These are phyloP conservation scores for Aphidius gifuensis DNA, from an alignment of 1,140 invertebrate species.

Conservation along the genomic window DNA sequence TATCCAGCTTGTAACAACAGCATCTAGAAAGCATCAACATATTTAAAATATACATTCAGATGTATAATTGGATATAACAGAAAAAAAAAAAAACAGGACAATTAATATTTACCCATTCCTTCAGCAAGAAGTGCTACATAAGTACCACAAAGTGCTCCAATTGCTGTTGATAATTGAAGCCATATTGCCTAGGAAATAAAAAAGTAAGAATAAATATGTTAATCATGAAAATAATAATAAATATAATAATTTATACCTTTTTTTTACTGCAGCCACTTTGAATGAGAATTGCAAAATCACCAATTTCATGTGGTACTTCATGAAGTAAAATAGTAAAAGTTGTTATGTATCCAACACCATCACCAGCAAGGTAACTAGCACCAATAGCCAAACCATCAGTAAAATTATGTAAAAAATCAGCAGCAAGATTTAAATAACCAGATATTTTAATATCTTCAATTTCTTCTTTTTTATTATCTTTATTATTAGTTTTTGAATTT, in stretches of 20 bases:
- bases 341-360: slow-evolving; percentile 78
- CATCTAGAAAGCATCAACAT: slow-evolving; percentile 54
- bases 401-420: slow-evolving; percentile 95
- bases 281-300: slow-evolving; percentile 95
- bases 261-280: slow-evolving; percentile 86
- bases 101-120: slow-evolving; percentile 59
- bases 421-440: slow-evolving; percentile 90
- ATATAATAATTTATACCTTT: slow-evolving; percentile 60
- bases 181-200: slow-evolving; percentile 73
- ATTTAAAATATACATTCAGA: slow-evolving; percentile 14
- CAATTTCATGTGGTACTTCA: slow-evolving; percentile 97
- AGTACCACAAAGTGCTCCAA: slow-evolving; percentile 91
- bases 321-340: slow-evolving; percentile 92
- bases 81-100: slow-evolving; percentile 9
- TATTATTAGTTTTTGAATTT: slow-evolving; percentile 50
- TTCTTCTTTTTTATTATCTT: slow-evolving; percentile 32
- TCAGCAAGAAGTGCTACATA: slow-evolving; percentile 79
- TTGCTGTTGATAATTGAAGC: slow-evolving; percentile 86
- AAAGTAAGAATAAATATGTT: slow-evolving; percentile 4
- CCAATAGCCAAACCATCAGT: slow-evolving; percentile 96
- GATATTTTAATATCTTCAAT: slow-evolving; percentile 79
- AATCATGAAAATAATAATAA: slow-evolving; percentile 11
- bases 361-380: slow-evolving; percentile 90
- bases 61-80: background rate
- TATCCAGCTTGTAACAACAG: slow-evolving; percentile 78